phyloP scores from a whole-genome alignment of 1,140 invertebrate genomes.

The Phthorimaea operculella region DNA sequence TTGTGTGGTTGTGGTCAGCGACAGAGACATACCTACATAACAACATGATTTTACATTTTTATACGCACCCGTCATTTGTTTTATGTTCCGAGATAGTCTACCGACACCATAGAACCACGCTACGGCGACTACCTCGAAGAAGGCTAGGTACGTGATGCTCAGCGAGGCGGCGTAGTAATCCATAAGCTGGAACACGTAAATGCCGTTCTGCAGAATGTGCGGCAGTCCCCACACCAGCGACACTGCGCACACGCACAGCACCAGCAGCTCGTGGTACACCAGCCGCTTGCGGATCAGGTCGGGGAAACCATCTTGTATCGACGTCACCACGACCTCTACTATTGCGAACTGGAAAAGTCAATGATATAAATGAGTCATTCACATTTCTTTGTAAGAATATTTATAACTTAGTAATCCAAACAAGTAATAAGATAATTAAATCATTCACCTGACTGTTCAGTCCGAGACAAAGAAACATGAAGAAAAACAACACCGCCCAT shows the following conservation, averaged over 20 bases:
- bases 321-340: slow-evolving; percentile 92
- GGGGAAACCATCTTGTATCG: slow-evolving; percentile 91
- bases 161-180: slow-evolving; percentile 93
- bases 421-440: not conserved
- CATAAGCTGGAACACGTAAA: slow-evolving; percentile 92
- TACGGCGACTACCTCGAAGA: slow-evolving; percentile 91
- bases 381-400: not conserved
- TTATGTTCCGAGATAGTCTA: slow-evolving; percentile 81
- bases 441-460: slow-evolving; percentile 87
- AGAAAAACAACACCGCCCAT: slow-evolving; percentile 90
- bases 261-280: slow-evolving; percentile 87
- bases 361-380: not conserved
- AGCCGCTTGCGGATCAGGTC: slow-evolving; percentile 83
- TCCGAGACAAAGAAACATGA: slow-evolving; percentile 89
- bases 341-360: slow-evolving; percentile 79
- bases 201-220: slow-evolving; percentile 88
- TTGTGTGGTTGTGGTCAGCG: too few species aligned
- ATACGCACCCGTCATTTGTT: slow-evolving; percentile 84
- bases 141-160: slow-evolving; percentile 90
- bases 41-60: not conserved
- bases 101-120: slow-evolving; percentile 93
- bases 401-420: not conserved
- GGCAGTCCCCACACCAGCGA: slow-evolving; percentile 87
- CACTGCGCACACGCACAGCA: slow-evolving; percentile 83
- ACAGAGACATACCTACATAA: too few species aligned